phyloP scores from a whole-genome alignment of 30 jellyfish, hydroid and myxozoan species.

The Morbakka virulenta region DNA sequence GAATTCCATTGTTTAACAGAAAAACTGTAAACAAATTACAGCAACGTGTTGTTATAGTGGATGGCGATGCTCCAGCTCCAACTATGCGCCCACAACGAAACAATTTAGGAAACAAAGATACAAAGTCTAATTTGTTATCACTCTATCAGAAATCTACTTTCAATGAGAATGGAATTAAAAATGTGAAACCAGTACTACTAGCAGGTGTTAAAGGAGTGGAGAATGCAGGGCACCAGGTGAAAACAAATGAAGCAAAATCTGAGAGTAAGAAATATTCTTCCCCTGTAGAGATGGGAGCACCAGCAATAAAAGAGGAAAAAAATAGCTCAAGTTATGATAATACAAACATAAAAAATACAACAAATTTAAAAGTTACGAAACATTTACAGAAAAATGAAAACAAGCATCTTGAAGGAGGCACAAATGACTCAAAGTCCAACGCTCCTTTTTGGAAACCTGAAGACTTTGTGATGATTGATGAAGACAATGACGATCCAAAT shows the following conservation, averaged over 20 bases:
- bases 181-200: neutral
- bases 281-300: neutral
- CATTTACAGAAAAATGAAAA: neutral
- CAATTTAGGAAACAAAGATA: neutral
- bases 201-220: neutral
- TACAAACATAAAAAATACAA: neutral
- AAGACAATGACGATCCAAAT: neutral
- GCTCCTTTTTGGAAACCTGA: neutral
- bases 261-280: too few relatives aligned
- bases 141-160: too few relatives aligned
- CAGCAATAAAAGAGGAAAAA: neutral
- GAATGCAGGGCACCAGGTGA: neutral
- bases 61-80: neutral
- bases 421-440: neutral
- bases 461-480: neutral
- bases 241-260: neutral
- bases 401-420: neutral
- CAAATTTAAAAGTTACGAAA: neutral
- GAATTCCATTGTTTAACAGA: neutral
- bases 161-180: neutral
- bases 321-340: too few relatives aligned
- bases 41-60: neutral
- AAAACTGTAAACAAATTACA: neutral
- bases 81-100: neutral
- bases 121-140: too few relatives aligned